A percentile compares a stretch with the other conserved stretches of the same genome.
Conservation (phyloP, 2,797 vertebrate genomes). For the Oreochromis mossambicus region DNA sequence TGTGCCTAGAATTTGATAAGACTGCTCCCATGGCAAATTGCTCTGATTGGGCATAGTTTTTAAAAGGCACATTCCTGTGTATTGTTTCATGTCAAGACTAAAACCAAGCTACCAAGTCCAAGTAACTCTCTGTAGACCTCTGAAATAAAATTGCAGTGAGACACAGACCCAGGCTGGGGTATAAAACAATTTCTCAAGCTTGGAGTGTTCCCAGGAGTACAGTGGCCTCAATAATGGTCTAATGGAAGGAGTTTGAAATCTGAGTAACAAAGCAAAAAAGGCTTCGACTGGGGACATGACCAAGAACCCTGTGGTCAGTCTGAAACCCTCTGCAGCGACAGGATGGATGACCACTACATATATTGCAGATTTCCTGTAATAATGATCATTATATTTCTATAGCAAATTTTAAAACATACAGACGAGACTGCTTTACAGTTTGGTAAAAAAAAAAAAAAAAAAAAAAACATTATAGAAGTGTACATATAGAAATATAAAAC, state of each 20-base stretch:
- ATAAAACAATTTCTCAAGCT: background rate
- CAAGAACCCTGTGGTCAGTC: background rate
- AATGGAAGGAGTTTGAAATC: background rate
- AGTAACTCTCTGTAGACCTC: background rate
- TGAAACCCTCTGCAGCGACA: background rate
- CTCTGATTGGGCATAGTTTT: background rate
- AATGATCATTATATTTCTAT: background rate
- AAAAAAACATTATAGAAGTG: background rate
- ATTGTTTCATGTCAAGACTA: background rate
- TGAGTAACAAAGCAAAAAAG: background rate
- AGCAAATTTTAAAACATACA: background rate
- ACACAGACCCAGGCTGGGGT: background rate
- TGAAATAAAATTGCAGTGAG: background rate
- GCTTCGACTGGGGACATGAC: background rate
- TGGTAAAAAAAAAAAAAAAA: too few relatives aligned
- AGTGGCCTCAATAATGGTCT: background rate
- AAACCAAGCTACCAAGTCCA: background rate
- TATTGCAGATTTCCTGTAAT: background rate
- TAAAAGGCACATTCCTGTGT: background rate
- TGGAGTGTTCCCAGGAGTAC: background rate
- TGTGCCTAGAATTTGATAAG: background rate
- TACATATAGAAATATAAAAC: background rate
- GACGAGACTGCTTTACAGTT: background rate
- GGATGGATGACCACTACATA: background rate
- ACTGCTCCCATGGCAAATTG: background rate